These are phyloP conservation scores for Silurus lanzhouensis DNA, from an alignment of 2,797 vertebrate species.

Conservation along the genomic window DNA sequence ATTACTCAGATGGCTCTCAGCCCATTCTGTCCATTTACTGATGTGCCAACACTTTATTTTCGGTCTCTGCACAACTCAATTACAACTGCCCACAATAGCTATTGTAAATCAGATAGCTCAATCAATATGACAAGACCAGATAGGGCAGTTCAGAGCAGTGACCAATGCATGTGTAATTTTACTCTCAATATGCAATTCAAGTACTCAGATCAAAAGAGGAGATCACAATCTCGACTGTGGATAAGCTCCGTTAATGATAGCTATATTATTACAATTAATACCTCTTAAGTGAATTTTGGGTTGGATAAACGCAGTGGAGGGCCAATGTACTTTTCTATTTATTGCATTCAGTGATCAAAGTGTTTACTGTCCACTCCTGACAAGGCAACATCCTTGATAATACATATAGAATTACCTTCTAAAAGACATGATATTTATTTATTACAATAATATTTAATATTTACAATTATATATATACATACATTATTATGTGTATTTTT, in stretches of 20 bases:
- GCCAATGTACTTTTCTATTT: conserved; percentile 32
- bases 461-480: background rate
- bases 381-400: background rate
- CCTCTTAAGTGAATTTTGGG: conserved; percentile 20
- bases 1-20: conserved; percentile 45
- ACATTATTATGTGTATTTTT: too few relatives aligned
- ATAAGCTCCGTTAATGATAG: conserved; percentile 34
- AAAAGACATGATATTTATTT: background rate
- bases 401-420: background rate
- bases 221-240: conserved; percentile 38
- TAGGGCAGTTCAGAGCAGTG: conserved; percentile 8
- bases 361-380: background rate
- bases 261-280: conserved; percentile 35
- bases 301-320: conserved; percentile 10
- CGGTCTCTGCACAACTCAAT: conserved; percentile 45
- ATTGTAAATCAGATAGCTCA: conserved; percentile 24
- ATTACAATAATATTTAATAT: background rate
- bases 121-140: conserved; percentile 15
- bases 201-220: conserved; percentile 42
- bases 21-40: conserved; percentile 18
- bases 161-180: conserved; percentile 18
- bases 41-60: conserved; percentile 47
- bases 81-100: conserved; percentile 27
- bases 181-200: conserved; percentile 36
- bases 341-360: background rate